Base-by-base conservation (phyloP, 1,140 invertebrate species). In the Tetragnatha versicolor region DNA sequence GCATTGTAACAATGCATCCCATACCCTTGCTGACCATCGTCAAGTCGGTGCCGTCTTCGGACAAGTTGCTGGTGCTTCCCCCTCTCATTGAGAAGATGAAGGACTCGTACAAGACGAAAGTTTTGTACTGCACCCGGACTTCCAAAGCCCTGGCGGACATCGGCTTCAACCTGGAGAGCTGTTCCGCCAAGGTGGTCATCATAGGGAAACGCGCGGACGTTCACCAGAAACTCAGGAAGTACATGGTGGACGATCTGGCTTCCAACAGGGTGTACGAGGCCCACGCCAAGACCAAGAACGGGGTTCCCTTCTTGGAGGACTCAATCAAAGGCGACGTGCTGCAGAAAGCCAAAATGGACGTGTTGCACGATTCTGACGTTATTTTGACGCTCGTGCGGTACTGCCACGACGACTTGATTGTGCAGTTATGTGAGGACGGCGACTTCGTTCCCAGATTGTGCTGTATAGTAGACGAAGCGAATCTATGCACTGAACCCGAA, bases 401-500 rank as follows among this genome's bases (percentile, higher is more conserved):
- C 39, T 69, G 65, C 27, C 65, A 69, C 20, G 49, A 58, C 27
- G 39, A 69, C 6, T 25, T 58, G 20, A 12, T 79, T 14, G 39
- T 5, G 49, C 17, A 69, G 14, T 29, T 55, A 29, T 79, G n/a
- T 60, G 53, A 6, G 27, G 55, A 79, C 20, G 47, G 22, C 20
- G 55, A 61, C 2, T 4, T 12, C 14, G 29, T 79, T 27, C n/a
- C 76, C 6, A 53, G 35, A 2, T 60, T 69, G 53, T 79, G 76
- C 51, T 79, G 76, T 37, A 79, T 79, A 6, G 42, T 79, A 6
- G 76, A 79, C 60, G 76, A 79, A n/a, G 76, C 76, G 9, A 47
- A 58, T 61, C 37, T 60, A 22, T 79, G 76, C 17, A 79, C 76
- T 2, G 76, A 79, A 69, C 65, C 76, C 22, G 76, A 79, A 70